These are phyloP conservation scores for Plebejus melissa DNA, from an alignment of 2,888 invertebrate species.

Conservation along the genomic window DNA sequence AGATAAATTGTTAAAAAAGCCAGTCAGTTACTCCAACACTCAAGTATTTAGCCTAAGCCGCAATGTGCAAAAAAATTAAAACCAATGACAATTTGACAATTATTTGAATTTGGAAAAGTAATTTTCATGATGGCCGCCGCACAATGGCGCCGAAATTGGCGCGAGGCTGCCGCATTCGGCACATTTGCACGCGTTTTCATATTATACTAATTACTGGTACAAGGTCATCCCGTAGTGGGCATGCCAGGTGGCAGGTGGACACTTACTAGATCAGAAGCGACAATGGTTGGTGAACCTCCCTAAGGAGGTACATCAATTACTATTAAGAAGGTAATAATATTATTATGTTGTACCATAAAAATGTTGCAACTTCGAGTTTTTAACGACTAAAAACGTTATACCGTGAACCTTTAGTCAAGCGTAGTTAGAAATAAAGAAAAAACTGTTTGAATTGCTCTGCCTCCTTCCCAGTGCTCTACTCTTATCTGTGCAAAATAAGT, in stretches of 20 bases:
- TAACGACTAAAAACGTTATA: too few species aligned
- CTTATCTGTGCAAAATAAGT: too few species aligned
- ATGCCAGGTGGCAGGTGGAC: not conserved
- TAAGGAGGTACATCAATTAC: too few species aligned
- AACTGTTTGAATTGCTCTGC: too few species aligned
- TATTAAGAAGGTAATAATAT: too few species aligned
- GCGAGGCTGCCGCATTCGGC: conserved; percentile 16
- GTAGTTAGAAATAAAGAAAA: too few species aligned
- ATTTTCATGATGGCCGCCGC: not conserved
- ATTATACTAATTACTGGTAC: conserved; percentile 11
- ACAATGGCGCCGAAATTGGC: conserved; percentile 21
- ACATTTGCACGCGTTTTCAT: conserved; percentile 24
- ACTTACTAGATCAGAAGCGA: not conserved
- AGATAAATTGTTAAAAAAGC: too few species aligned
- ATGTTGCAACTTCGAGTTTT: too few species aligned
- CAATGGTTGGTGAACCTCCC: not conserved
- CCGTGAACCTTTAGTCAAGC: too few species aligned
- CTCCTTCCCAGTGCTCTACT: too few species aligned
- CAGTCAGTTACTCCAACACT: too few species aligned
- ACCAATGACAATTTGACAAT: conserved; percentile 3
- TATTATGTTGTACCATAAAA: too few species aligned
- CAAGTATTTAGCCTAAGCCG: not conserved
- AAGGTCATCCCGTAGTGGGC: not conserved
- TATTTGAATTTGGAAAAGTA: conserved; percentile 19
- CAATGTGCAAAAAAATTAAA: not conserved